A percentile compares a stretch with the other conserved stretches of the same genome.
Evolutionary conservation across 1,140 invertebrate species (phyloP).

Genomic region (Trichomalopsis sarcophagae): DNA sequence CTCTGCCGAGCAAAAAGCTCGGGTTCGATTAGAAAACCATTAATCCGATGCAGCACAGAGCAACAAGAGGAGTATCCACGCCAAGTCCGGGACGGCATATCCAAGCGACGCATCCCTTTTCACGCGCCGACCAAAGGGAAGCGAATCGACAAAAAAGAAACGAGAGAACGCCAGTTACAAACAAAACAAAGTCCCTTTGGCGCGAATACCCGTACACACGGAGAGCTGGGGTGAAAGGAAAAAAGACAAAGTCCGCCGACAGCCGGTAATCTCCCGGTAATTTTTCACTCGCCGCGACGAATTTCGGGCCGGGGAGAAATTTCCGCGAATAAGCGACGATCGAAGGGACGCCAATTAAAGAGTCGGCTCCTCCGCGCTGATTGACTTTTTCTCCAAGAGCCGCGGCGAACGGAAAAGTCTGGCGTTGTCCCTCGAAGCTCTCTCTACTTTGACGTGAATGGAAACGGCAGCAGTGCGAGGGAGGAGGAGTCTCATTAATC

Average conservation of each 20-base stretch:
- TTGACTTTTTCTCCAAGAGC: background rate
- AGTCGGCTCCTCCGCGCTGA: too few relatives aligned
- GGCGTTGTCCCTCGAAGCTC: background rate
- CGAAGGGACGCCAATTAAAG: constrained; percentile 19
- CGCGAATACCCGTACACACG: background rate
- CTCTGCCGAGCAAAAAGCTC: background rate
- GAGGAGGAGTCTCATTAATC: constrained; percentile 8
- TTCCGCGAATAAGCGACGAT: background rate
- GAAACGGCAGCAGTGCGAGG: background rate
- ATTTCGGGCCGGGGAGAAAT: constrained; percentile 5
- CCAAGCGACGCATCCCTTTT: too few relatives aligned
- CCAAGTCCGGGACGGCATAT: too few relatives aligned
- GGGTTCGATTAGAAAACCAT: too few relatives aligned
- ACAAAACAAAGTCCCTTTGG: background rate
- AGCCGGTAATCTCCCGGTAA: constrained; percentile 2
- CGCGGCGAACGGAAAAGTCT: background rate
- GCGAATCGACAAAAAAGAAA: background rate
- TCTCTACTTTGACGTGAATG: background rate
- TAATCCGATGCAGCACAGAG: too few relatives aligned
- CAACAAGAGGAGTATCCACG: background rate
- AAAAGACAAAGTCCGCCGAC: background rate
- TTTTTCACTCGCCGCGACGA: constrained; percentile 10
- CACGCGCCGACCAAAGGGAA: too few relatives aligned
- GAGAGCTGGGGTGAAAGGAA: background rate
- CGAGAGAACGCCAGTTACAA: background rate